Conservation (phyloP, 2,113 vertebrate genomes). For the Suncus etruscus region DNA sequence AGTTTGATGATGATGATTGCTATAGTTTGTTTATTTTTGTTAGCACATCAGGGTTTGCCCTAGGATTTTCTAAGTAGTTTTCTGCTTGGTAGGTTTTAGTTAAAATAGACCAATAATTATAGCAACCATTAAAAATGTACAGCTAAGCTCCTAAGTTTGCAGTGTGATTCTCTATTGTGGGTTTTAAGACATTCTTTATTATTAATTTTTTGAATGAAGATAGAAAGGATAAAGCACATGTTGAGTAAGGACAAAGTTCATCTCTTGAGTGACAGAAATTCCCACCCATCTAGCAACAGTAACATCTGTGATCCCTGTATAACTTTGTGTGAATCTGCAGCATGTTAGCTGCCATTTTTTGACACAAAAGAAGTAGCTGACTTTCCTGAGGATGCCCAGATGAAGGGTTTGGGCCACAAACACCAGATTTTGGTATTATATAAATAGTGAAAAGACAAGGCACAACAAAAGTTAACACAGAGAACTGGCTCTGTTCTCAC, state of each 20-base stretch:
- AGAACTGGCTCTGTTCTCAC: slow-evolving; percentile 25
- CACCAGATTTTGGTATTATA: slow-evolving; percentile 74
- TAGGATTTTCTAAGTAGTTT: slow-evolving; percentile 39
- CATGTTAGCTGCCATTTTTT: slow-evolving; percentile 49
- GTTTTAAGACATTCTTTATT: not conserved
- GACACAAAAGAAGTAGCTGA: slow-evolving; percentile 55
- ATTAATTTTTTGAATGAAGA: not conserved
- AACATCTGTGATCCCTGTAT: slow-evolving; percentile 12
- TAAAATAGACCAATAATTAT: slow-evolving; percentile 36
- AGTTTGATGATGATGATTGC: not conserved
- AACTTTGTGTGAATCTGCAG: slow-evolving; percentile 33
- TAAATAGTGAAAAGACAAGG: slow-evolving; percentile 54
- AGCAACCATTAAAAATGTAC: slow-evolving; percentile 19
- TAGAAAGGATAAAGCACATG: not conserved
- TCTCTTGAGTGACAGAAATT: not conserved
- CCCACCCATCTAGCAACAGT: not conserved
- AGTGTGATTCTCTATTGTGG: not conserved
- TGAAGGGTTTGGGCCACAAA: slow-evolving; percentile 70
- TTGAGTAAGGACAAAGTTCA: slow-evolving; percentile 9
- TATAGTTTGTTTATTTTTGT: not conserved
- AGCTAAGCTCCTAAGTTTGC: not conserved
- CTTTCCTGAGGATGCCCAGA: slow-evolving; percentile 73
- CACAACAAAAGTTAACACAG: slow-evolving; percentile 57
- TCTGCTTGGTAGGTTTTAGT: slow-evolving; percentile 15
- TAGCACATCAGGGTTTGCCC: slow-evolving; percentile 17